A percentile compares a stretch with the other conserved stretches of the same genome.
Conservation (phyloP, 1,140 invertebrate species). For the Trigoniulus corallinus region DNA sequence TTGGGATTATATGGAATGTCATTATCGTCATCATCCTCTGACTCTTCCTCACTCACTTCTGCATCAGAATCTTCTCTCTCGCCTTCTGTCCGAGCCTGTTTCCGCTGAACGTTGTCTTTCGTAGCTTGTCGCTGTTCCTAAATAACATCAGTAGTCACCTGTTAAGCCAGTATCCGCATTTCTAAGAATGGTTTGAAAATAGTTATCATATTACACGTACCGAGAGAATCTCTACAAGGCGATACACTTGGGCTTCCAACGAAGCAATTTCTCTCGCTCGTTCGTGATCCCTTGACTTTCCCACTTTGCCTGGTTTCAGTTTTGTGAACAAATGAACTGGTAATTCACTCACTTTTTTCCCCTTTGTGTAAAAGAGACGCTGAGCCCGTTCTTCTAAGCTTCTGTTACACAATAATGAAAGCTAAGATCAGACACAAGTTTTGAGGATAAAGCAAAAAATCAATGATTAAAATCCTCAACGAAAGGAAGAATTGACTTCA, state of each 20-base stretch:
- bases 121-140: constrained; percentile 66
- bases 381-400: constrained; percentile 93
- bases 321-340: constrained; percentile 84
- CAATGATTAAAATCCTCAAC: no score
- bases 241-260: constrained; percentile 77
- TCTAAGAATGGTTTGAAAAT: neutral
- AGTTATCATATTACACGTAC: constrained; percentile 8
- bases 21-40: constrained; percentile 72
- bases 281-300: constrained; percentile 46
- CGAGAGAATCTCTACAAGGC: constrained; percentile 60
- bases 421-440: no score
- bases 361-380: constrained; percentile 87
- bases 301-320: constrained; percentile 43
- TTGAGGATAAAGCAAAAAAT: no score
- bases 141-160: neutral
- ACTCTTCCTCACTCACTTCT: constrained; percentile 69
- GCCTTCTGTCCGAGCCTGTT: constrained; percentile 90
- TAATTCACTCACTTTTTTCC: constrained; percentile 60
- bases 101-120: constrained; percentile 94
- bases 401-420: constrained; percentile 20
- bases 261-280: constrained; percentile 43
- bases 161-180: neutral
- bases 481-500: no score
- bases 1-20: constrained; percentile 98
- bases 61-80: constrained; percentile 84